Evolutionary conservation across 2,113 vertebrate species (phyloP).

Genomic region (Pachypanchax playfairii): DNA sequence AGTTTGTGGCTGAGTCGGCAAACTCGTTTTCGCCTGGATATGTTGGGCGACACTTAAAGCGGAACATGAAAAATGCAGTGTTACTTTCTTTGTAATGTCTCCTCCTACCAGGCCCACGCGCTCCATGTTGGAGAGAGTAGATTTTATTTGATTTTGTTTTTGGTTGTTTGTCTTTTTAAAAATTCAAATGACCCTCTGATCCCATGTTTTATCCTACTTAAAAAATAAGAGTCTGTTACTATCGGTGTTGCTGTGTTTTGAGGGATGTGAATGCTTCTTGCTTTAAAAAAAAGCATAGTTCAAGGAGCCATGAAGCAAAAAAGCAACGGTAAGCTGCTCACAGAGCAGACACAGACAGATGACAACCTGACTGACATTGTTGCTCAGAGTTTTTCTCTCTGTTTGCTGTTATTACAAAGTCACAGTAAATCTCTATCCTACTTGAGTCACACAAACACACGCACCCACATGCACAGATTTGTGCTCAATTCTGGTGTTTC

Average conservation of each 20-base stretch:
- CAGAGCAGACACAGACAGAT: background rate
- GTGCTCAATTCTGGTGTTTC: background rate
- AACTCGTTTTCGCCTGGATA: background rate
- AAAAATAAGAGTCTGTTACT: no score
- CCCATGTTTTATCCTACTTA: background rate
- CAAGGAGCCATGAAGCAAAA: background rate
- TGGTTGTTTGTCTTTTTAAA: background rate
- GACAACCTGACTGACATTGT: background rate
- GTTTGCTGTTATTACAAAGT: background rate
- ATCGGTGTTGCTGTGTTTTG: background rate
- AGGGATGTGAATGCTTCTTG: background rate
- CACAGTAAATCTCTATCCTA: background rate
- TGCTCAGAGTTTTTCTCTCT: background rate
- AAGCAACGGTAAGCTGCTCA: background rate
- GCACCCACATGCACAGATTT: background rate
- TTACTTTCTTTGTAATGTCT: background rate
- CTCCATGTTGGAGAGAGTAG: background rate
- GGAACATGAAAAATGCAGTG: background rate
- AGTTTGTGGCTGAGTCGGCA: background rate
- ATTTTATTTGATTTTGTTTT: no score
- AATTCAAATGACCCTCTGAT: background rate
- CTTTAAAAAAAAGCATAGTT: background rate
- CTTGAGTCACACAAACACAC: background rate
- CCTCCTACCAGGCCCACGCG: background rate
- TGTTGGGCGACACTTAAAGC: conserved; percentile 2